Base-by-base conservation (phyloP, 2,797 vertebrate species). In the Fistularia tabacaria region DNA sequence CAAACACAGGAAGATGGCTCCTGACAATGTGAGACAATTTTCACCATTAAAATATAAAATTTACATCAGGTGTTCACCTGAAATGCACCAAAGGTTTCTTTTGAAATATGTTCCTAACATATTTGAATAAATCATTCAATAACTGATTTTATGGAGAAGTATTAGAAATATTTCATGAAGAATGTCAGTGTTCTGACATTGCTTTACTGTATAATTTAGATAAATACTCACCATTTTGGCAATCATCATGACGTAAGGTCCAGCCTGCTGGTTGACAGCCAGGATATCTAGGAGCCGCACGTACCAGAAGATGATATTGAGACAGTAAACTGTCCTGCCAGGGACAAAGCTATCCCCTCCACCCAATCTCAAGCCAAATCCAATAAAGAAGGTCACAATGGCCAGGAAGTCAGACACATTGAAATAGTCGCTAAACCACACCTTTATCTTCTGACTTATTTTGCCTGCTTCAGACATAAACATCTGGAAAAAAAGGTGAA, bases 271-370 rank as follows among this genome's bases (percentile, higher is more conserved):
- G 88, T 98, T 99, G 73, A 99, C 96, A 59, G 96, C 93, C 80
- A 99, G 89, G 81, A 97, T 93, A 83, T 99, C 97, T 71, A 99
- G 86, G 78, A 99, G 93, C 69, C 96, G 85, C 87, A 99, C 97
- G 76, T 98, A 99, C 97, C 97, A 99, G 91, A 99, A 99, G 87
- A 99, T 95, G 69, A 98, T 99, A 84, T 99, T 98, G 58, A 99
- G 92, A 88, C 97, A 99, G 64, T 98, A 99, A 25, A 94, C 93
- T 9, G 92, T 92, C 86, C 97, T 92, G 71, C 97, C 97, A 43
- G 92, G 87, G 59, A 91, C 50, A 9, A 93, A 92, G 69, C 93
- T 42, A 0, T 84, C 64, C n/a, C 77, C 91, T 49, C 86, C 86
- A 59, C 88, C 94, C 83, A 96, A 88, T 82, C 97, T 93, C 77